A percentile compares a stretch with the other conserved stretches of the same genome.
These are phyloP conservation scores for Papilio polyxenes DNA, from an alignment of 1,140 invertebrate species.

Conservation along the genomic window DNA sequence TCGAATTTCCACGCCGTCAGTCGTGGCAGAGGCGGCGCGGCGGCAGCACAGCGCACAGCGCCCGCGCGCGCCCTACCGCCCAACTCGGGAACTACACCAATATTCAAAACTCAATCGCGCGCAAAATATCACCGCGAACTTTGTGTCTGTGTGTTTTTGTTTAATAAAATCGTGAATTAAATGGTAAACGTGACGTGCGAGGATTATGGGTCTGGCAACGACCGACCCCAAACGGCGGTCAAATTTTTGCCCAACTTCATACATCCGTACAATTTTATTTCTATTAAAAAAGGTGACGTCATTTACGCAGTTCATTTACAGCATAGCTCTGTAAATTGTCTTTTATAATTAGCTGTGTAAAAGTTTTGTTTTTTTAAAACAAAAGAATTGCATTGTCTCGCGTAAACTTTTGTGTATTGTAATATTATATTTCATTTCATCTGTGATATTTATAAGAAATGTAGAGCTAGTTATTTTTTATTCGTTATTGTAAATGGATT, in stretches of 20 bases:
- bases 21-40: slow-evolving; percentile 76
- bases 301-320: slow-evolving; percentile 60
- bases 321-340: not conserved
- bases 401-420: slow-evolving; percentile 30
- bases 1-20: slow-evolving; percentile 79
- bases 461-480: slow-evolving; percentile 10
- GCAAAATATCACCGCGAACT: slow-evolving; percentile 44
- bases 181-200: slow-evolving; percentile 57
- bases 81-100: slow-evolving; percentile 47
- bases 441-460: slow-evolving; percentile 29
- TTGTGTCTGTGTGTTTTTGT: slow-evolving; percentile 52
- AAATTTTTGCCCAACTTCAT: slow-evolving; percentile 65
- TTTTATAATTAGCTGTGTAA: slow-evolving; percentile 1
- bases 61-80: slow-evolving; percentile 65
- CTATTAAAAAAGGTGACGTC: slow-evolving; percentile 78
- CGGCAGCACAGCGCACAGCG: slow-evolving; percentile 72
- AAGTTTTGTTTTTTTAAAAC: slow-evolving; percentile 34
- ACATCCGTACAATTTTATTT: slow-evolving; percentile 69
- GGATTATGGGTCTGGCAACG: slow-evolving; percentile 70
- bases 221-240: slow-evolving; percentile 57
- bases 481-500: slow-evolving; percentile 18
- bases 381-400: slow-evolving; percentile 72
- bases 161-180: slow-evolving; percentile 41
- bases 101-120: slow-evolving; percentile 49
- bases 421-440: not conserved